phyloP scores from a whole-genome alignment of 2,113 vertebrate genomes.

The Guaruba guarouba region DNA sequence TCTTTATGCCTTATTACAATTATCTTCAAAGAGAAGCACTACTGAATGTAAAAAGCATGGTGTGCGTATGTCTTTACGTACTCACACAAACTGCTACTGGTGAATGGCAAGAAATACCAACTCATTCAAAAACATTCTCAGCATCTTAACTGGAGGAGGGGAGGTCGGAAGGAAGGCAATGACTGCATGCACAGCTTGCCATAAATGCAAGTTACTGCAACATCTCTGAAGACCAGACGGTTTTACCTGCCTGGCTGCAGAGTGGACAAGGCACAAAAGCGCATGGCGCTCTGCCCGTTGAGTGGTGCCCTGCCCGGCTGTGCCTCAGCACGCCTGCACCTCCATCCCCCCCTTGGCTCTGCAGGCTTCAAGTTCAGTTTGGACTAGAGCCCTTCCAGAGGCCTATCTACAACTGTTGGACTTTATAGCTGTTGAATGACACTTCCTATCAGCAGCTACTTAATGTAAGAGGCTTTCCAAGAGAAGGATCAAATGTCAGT shows the following conservation, averaged over 20 bases:
- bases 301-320: not conserved
- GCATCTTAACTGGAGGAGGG: not conserved
- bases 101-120: not conserved
- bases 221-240: not conserved
- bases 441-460: conserved; percentile 69
- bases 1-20: not conserved
- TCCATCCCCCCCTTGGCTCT: not conserved
- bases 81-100: not conserved
- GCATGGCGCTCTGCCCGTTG: not conserved
- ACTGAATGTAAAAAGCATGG: not conserved
- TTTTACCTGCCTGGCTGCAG: conserved; percentile 48
- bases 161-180: not conserved
- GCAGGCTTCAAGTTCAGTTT: conserved; percentile 23
- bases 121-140: not conserved
- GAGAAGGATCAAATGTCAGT: conserved; percentile 43
- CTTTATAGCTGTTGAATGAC: conserved; percentile 53
- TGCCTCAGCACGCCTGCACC: not conserved
- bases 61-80: not conserved
- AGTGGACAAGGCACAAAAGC: conserved; percentile 16
- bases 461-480: conserved; percentile 65
- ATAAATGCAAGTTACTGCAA: not conserved
- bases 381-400: conserved; percentile 53
- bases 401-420: conserved; percentile 44
- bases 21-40: not conserved
- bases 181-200: not conserved